A percentile compares a stretch with the other conserved stretches of the same genome.
Evolutionary conservation across 2,888 invertebrate species (phyloP).

Genomic region (Acleris literana): DNA sequence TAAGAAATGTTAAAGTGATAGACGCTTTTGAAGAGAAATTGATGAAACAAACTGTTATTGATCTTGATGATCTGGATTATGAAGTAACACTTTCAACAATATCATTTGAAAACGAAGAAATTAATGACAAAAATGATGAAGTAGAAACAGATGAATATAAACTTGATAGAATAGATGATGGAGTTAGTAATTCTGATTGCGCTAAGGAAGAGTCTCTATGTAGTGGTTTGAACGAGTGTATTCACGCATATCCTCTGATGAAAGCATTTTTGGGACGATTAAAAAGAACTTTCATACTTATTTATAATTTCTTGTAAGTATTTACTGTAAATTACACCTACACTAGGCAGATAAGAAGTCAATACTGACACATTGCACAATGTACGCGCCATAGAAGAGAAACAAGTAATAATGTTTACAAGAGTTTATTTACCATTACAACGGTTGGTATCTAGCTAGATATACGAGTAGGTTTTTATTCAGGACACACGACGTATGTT

Average conservation of each 20-base stretch:
- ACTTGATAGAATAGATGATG: too few species aligned
- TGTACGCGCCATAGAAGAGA: too few species aligned
- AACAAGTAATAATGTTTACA: too few species aligned
- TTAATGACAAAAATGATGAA: slow-evolving; percentile 12
- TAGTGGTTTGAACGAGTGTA: slow-evolving; percentile 42
- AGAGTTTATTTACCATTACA: too few species aligned
- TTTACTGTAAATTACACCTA: not conserved
- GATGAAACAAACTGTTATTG: slow-evolving; percentile 6
- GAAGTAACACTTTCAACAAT: slow-evolving; percentile 1
- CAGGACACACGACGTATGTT: too few species aligned
- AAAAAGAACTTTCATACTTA: slow-evolving; percentile 45
- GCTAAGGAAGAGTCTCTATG: slow-evolving; percentile 16
- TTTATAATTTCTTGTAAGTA: slow-evolving; percentile 63
- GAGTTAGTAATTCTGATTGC: too few species aligned
- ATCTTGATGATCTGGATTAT: slow-evolving; percentile 37
- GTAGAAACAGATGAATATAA: not conserved
- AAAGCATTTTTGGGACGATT: slow-evolving; percentile 53
- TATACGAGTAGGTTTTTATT: too few species aligned
- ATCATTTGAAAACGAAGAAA: slow-evolving; percentile 1
- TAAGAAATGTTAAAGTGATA: slow-evolving; percentile 39
- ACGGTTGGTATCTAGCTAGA: too few species aligned
- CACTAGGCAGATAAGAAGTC: too few species aligned
- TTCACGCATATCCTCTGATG: slow-evolving; percentile 42
- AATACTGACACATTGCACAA: too few species aligned
- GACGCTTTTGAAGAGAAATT: slow-evolving; percentile 43